Conservation (phyloP, 2,113 vertebrate genomes). For the Saimiri boliviensis region DNA sequence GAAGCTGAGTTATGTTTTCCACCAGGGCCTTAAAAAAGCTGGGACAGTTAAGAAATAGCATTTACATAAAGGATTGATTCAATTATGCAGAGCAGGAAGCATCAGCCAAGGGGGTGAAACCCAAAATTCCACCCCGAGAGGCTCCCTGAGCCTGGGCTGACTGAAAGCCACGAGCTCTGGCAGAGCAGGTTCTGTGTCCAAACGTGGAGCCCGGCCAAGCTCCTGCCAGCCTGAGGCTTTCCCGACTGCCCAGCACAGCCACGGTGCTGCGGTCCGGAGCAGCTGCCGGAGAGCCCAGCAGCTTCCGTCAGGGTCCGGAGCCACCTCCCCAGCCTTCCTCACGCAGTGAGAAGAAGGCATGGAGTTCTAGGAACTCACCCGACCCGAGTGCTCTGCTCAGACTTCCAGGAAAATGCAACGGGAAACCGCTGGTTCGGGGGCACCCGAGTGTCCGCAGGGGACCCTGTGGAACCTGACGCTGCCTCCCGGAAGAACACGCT, state of each 20-base stretch:
- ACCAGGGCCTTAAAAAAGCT: neutral
- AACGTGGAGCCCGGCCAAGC: neutral
- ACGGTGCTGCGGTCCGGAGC: neutral
- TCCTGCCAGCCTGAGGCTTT: neutral
- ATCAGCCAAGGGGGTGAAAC: neutral
- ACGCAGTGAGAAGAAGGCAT: too few species aligned
- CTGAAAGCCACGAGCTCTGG: neutral
- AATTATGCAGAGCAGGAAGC: neutral
- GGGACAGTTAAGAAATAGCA: neutral
- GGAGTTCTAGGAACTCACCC: slow-evolving; percentile 3
- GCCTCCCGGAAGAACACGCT: neutral
- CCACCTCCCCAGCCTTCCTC: neutral
- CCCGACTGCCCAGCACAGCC: neutral
- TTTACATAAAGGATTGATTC: neutral
- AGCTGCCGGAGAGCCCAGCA: neutral
- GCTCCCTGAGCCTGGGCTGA: neutral
- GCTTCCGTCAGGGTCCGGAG: neutral
- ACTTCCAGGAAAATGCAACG: neutral
- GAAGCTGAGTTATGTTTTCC: neutral
- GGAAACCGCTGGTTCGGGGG: neutral
- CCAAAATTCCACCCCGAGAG: neutral
- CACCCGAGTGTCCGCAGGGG: neutral
- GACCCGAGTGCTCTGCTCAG: neutral
- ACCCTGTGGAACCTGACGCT: neutral
- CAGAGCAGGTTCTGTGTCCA: neutral